Percentiles rank a stretch among this genome's conserved stretches.
Conservation (phyloP, 2,113 vertebrate genomes). For the Shinisaurus crocodilurus region DNA sequence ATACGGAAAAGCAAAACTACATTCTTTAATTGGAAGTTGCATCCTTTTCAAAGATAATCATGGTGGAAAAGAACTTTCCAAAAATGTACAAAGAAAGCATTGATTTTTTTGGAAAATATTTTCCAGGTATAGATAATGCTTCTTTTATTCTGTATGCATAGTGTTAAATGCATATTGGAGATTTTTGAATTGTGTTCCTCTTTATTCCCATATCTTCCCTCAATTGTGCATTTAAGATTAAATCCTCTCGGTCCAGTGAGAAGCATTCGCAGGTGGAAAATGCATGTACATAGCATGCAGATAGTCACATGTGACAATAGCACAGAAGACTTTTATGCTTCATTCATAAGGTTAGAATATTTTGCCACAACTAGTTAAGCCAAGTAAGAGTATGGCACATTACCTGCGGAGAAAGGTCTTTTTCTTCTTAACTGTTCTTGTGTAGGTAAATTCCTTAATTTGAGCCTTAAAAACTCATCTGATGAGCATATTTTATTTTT, state of each 20-base stretch:
- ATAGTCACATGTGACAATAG: not conserved
- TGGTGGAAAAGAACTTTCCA: no score
- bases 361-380: not conserved
- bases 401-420: not conserved
- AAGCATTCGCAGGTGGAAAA: not conserved
- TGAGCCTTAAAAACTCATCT: constrained; percentile 4
- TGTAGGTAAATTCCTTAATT: not conserved
- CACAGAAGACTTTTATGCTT: not conserved
- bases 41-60: no score
- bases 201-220: not conserved
- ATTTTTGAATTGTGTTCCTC: not conserved
- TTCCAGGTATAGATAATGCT: no score
- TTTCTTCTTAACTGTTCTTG: not conserved
- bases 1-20: no score
- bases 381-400: not conserved
- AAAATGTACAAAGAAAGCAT: no score
- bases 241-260: not conserved
- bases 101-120: no score
- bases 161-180: not conserved
- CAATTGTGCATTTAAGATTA: not conserved
- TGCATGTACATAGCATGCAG: not conserved
- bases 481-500: no score
- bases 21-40: no score
- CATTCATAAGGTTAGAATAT: not conserved
- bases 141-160: not conserved